phyloP scores from a whole-genome alignment of 2,888 invertebrate species.

The Pocota personata region DNA sequence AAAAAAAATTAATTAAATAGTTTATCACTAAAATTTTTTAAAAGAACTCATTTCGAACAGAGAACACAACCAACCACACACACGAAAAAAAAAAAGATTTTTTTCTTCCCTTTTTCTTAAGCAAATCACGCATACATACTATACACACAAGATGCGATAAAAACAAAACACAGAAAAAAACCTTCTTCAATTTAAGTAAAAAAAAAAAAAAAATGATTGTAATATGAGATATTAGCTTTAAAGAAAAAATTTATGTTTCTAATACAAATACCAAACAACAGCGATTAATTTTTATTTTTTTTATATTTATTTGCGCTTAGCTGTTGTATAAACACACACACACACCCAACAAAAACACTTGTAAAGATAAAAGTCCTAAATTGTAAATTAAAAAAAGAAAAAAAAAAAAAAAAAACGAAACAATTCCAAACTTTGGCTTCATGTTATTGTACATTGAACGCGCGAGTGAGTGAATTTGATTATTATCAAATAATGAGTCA shows the following conservation, averaged over 20 bases:
- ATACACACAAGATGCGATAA: constrained; percentile 48
- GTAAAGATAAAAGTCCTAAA: constrained; percentile 5
- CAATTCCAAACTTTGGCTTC: constrained; percentile 2
- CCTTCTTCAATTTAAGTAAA: constrained; percentile 59
- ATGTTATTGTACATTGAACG: background rate
- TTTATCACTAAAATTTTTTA: constrained; percentile 57
- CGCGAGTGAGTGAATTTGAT: background rate
- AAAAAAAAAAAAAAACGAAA: background rate
- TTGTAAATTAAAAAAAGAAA: background rate
- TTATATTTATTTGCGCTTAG: constrained; percentile 38
- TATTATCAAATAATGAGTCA: background rate
- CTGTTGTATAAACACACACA: constrained; percentile 35
- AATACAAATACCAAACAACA: constrained; percentile 15
- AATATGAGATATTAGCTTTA: constrained; percentile 72
- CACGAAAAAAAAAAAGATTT: constrained; percentile 15
- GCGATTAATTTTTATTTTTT: constrained; percentile 9
- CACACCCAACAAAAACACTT: background rate
- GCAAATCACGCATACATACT: constrained; percentile 70
- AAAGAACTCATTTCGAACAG: constrained; percentile 51
- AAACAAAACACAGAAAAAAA: constrained; percentile 19
- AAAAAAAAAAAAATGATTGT: constrained; percentile 41
- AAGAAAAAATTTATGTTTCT: constrained; percentile 29
- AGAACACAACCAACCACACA: constrained; percentile 22
- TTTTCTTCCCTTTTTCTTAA: constrained; percentile 65
- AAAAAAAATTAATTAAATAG: constrained; percentile 53